Conservation (phyloP, 2,113 vertebrate species). For the Gallinago media region DNA sequence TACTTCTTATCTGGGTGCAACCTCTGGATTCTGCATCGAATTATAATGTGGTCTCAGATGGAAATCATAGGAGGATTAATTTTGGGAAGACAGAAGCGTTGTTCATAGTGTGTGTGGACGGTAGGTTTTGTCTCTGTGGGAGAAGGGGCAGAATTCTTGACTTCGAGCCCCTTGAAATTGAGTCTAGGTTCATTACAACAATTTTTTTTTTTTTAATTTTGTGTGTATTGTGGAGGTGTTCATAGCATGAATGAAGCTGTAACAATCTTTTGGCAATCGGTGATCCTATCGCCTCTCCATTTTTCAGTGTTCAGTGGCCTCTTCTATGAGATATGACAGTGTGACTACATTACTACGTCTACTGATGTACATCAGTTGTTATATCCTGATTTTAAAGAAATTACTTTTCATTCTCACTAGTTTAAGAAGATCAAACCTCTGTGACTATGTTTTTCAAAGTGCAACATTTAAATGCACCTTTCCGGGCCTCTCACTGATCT, state of each 20-base stretch:
- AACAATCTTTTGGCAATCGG: not conserved
- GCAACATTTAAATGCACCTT: constrained; percentile 10
- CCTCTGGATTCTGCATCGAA: not conserved
- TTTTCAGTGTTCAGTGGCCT: not conserved
- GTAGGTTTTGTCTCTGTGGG: not conserved
- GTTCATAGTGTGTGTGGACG: not conserved
- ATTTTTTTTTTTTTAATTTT: not conserved
- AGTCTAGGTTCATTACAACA: not conserved
- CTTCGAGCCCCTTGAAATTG: not conserved
- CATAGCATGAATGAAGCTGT: not conserved
- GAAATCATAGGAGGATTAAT: not conserved
- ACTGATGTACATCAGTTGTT: not conserved
- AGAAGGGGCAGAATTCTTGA: not conserved
- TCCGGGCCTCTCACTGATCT: not conserved
- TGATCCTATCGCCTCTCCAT: not conserved
- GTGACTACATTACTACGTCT: not conserved
- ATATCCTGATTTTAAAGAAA: not conserved
- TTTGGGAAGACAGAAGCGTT: not conserved
- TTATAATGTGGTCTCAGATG: not conserved
- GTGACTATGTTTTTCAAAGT: not conserved
- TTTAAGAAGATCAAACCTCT: not conserved
- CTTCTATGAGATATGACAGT: not conserved
- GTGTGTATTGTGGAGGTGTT: not conserved
- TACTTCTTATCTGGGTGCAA: not conserved
- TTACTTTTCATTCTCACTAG: not conserved